These are phyloP conservation scores for Zaprionus camerounensis DNA, from an alignment of 1,140 invertebrate species.

Conservation along the genomic window DNA sequence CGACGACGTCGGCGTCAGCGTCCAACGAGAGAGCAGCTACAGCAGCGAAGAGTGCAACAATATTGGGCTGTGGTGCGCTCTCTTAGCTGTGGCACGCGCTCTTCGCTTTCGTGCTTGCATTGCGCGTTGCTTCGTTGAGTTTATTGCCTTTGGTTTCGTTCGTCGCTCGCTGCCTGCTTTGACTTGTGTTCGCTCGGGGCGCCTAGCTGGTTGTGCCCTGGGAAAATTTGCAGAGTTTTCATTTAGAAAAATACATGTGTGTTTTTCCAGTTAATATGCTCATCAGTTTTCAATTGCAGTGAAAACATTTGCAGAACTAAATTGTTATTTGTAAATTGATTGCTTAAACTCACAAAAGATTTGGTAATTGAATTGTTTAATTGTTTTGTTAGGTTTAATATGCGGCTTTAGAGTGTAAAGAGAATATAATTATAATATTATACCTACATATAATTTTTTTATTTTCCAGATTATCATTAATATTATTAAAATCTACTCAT, in stretches of 20 bases:
- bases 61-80: background rate
- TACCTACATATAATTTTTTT: too few relatives aligned
- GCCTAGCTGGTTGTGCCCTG: conserved; percentile 39
- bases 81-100: conserved; percentile 25
- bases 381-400: too few relatives aligned
- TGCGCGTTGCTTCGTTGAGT: conserved; percentile 62
- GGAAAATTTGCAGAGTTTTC: background rate
- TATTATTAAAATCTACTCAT: too few relatives aligned
- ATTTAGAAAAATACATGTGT: background rate
- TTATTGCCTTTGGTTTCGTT: conserved; percentile 24
- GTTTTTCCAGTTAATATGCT: conserved; percentile 58
- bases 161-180: conserved; percentile 7
- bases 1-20: conserved; percentile 16
- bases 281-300: conserved; percentile 52
- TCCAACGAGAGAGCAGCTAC: conserved; percentile 12
- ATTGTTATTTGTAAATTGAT: conserved; percentile 11
- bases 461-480: too few relatives aligned
- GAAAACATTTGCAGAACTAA: conserved; percentile 45
- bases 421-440: too few relatives aligned
- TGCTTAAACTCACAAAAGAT: too few relatives aligned
- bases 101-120: conserved; percentile 27
- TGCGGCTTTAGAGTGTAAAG: too few relatives aligned
- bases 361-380: too few relatives aligned
- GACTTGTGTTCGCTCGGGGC: conserved; percentile 14
- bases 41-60: background rate